A percentile compares a stretch with the other conserved stretches of the same genome.
phyloP scores from a whole-genome alignment of 2,113 vertebrate genomes.

The Uropsilus gracilis region DNA sequence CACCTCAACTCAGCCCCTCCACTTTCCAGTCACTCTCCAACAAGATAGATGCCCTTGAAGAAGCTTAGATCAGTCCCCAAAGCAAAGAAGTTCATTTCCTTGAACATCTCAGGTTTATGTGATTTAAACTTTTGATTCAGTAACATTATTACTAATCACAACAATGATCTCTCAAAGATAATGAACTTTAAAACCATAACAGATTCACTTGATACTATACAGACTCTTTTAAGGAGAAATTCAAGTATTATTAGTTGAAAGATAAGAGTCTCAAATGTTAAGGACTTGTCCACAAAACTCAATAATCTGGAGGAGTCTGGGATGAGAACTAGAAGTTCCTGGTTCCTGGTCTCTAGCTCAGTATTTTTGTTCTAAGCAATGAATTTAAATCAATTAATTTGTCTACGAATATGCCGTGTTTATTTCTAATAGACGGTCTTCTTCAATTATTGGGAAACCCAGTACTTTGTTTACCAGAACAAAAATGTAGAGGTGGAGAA shows the following conservation, averaged over 20 bases:
- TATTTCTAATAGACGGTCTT: background rate
- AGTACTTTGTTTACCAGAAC: constrained; percentile 25
- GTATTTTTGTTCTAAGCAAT: background rate
- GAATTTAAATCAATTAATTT: background rate
- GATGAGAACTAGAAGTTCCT: background rate
- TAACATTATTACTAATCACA: background rate
- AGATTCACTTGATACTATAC: background rate
- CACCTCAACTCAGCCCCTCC: background rate
- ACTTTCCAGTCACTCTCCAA: background rate
- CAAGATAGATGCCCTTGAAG: background rate
- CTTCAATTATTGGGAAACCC: background rate
- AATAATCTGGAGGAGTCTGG: constrained; percentile 7
- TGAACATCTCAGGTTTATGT: background rate
- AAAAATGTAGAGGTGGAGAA: background rate
- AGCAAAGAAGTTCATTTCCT: background rate
- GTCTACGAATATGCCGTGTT: background rate
- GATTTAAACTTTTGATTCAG: background rate
- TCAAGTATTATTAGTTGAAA: background rate
- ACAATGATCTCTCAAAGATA: background rate
- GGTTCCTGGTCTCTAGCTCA: background rate
- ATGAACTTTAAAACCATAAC: background rate
- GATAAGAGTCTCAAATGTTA: background rate
- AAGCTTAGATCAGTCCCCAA: background rate
- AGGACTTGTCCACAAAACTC: constrained; percentile 14
- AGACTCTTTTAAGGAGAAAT: constrained; percentile 28